phyloP scores from a whole-genome alignment of 1,140 invertebrate species.

The Laupala kohalensis region DNA sequence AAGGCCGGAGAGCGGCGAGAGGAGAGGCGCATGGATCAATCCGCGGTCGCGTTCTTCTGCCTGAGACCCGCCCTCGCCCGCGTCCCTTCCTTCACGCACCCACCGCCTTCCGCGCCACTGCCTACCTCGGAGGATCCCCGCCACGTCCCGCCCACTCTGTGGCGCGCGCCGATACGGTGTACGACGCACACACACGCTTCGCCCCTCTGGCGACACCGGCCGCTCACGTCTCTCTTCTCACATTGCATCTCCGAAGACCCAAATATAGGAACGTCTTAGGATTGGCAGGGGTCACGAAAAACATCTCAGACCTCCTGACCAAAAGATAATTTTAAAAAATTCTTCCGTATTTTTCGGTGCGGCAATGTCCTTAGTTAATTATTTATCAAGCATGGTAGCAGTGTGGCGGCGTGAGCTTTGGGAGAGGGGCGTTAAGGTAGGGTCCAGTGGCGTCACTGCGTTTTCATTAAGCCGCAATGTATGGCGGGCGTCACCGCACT shows the following conservation, averaged over 20 bases:
- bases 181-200: not conserved
- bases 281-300: too few relatives aligned
- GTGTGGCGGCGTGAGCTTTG: too few relatives aligned
- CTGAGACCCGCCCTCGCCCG: not conserved
- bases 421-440: too few relatives aligned
- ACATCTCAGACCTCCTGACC: too few relatives aligned
- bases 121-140: not conserved
- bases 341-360: too few relatives aligned
- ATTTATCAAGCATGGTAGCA: too few relatives aligned
- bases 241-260: not conserved
- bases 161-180: not conserved
- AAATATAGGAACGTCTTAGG: not conserved
- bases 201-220: too few relatives aligned
- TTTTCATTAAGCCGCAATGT: not conserved
- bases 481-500: not conserved
- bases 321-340: too few relatives aligned
- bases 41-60: not conserved
- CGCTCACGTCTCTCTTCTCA: not conserved
- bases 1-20: not conserved
- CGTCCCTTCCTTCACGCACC: not conserved
- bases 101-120: not conserved
- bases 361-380: too few relatives aligned
- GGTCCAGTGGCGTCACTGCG: not conserved
- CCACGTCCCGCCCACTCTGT: not conserved
- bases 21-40: slow-evolving; percentile 9